A percentile compares a stretch with the other conserved stretches of the same genome.
Evolutionary conservation across 2,797 vertebrate species (phyloP).

Genomic region (Rallus crepitans): DNA sequence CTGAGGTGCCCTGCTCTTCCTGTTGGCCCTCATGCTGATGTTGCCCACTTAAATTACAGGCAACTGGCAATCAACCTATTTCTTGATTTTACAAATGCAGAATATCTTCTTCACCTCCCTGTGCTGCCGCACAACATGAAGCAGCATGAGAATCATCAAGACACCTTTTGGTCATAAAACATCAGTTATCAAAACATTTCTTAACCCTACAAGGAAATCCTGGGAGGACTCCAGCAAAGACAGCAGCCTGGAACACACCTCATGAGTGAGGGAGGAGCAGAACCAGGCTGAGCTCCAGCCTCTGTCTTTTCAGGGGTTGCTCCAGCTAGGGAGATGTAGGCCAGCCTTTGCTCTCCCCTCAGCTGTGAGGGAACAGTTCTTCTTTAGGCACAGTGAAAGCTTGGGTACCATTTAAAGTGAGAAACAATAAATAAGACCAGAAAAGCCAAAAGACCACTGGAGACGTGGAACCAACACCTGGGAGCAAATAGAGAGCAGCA

Average conservation of each 20-base stretch:
- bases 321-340: background rate
- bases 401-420: rapidly evolving
- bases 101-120: background rate
- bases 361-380: background rate
- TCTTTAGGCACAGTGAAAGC: background rate
- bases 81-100: background rate
- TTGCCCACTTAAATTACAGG: background rate
- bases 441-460: background rate
- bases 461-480: background rate
- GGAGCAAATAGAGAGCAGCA: background rate
- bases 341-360: background rate
- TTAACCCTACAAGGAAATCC: background rate
- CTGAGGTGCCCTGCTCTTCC: background rate
- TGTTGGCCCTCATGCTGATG: background rate
- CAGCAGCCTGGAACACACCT: background rate
- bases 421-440: background rate
- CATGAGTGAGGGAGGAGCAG: background rate
- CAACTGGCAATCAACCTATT: background rate
- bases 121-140: background rate
- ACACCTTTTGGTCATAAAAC: background rate
- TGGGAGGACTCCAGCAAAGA: background rate
- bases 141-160: background rate
- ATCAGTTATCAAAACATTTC: background rate
- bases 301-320: background rate
- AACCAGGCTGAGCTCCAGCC: background rate